Evolutionary conservation across 2,888 invertebrate genomes (phyloP).

Genomic region (Hirtodrosophila confusa): DNA sequence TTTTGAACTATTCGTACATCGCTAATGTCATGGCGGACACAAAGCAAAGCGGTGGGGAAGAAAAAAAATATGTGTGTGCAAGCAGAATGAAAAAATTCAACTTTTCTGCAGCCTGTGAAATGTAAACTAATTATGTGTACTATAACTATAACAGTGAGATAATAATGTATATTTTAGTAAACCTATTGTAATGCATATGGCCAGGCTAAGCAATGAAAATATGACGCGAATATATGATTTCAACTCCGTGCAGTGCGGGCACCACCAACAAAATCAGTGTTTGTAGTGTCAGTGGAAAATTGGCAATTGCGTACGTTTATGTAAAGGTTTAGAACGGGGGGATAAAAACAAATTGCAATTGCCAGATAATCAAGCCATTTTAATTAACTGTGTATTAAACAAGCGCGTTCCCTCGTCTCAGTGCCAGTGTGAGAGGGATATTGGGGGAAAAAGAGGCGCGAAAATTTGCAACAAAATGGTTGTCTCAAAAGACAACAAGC

Average conservation of each 20-base stretch:
- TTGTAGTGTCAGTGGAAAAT: slow-evolving; percentile 78
- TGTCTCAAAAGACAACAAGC: slow-evolving; percentile 84
- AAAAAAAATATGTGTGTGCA: slow-evolving; percentile 78
- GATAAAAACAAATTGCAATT: slow-evolving; percentile 62
- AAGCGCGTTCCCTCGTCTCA: slow-evolving; percentile 25
- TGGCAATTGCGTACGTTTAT: slow-evolving; percentile 68
- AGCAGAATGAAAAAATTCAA: slow-evolving; percentile 62
- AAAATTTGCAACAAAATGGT: slow-evolving; percentile 82
- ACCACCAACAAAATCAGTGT: slow-evolving; percentile 74
- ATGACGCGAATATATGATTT: slow-evolving; percentile 78
- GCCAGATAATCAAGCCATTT: slow-evolving; percentile 23
- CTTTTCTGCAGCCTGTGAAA: slow-evolving; percentile 50
- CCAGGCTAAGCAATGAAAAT: slow-evolving; percentile 58
- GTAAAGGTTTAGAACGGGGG: slow-evolving; percentile 45
- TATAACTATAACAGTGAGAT: slow-evolving; percentile 47
- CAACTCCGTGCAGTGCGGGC: slow-evolving; percentile 62
- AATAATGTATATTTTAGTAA: slow-evolving; percentile 59
- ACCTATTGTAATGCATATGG: slow-evolving; percentile 24
- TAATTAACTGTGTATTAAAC: slow-evolving; percentile 40
- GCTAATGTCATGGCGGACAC: slow-evolving; percentile 73
- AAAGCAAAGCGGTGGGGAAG: slow-evolving; percentile 76
- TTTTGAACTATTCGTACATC: slow-evolving; percentile 31
- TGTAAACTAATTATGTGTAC: slow-evolving; percentile 47
- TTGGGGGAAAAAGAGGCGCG: slow-evolving; percentile 73
- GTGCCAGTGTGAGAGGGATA: slow-evolving; percentile 31